Conservation (phyloP, 23 tunicate genomes). For the Trididemnum clinides region DNA sequence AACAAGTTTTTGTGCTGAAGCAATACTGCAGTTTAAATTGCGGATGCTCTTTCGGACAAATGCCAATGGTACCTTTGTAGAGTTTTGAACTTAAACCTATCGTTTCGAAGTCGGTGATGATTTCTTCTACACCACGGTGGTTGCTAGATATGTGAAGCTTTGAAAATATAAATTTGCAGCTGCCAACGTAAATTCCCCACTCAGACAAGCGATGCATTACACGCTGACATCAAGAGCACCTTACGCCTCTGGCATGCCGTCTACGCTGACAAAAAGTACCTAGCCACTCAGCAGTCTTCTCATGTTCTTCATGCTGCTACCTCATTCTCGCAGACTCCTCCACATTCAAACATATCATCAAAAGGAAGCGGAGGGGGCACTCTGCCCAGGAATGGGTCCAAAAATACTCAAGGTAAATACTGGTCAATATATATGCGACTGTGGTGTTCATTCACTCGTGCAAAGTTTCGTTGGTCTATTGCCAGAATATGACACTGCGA, state of each 20-base stretch:
- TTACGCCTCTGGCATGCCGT: conserved; percentile 67
- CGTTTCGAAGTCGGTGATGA: too few relatives aligned
- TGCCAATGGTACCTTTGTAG: too few relatives aligned
- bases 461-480: too few relatives aligned
- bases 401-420: conserved; percentile 8
- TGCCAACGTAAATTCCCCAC: conserved; percentile 68
- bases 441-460: too few relatives aligned
- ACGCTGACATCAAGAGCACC: conserved; percentile 45
- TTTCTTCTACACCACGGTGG: too few relatives aligned
- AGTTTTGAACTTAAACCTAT: too few relatives aligned
- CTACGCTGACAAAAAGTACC: conserved; percentile 68
- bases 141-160: not conserved
- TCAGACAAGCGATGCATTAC: conserved; percentile 43
- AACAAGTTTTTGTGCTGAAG: too few relatives aligned
- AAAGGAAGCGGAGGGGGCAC: conserved; percentile 32
- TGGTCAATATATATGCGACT: too few relatives aligned
- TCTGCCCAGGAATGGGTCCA: conserved; percentile 9
- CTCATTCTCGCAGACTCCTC: conserved; percentile 22
- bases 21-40: too few relatives aligned
- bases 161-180: conserved; percentile 24
- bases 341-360: conserved; percentile 26
- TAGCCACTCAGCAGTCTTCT: not conserved
- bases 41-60: too few relatives aligned
- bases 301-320: not conserved
- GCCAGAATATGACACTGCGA: too few relatives aligned